Evolutionary conservation across 2,113 vertebrate species (phyloP).

Genomic region (Trochalopteron elliotii): DNA sequence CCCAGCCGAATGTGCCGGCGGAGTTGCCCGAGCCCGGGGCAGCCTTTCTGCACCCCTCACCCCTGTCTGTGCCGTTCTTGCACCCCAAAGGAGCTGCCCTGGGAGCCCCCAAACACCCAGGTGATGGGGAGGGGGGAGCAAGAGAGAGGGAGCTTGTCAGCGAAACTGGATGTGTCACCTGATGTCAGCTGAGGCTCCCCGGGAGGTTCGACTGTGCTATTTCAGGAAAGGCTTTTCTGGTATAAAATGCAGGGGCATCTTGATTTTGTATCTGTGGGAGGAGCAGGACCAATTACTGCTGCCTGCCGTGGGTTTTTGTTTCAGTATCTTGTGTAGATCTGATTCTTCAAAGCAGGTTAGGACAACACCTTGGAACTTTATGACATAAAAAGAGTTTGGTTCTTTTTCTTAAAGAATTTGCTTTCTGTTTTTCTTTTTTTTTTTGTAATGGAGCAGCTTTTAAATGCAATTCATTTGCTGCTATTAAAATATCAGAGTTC

Average conservation of each 20-base stretch:
- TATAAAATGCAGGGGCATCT: background rate
- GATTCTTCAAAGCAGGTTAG: background rate
- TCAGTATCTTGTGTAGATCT: background rate
- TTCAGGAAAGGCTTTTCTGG: background rate
- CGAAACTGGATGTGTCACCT: background rate
- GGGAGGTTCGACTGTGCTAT: background rate
- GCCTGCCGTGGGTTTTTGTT: background rate
- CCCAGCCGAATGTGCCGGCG: background rate
- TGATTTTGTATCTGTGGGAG: background rate
- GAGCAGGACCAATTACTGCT: background rate
- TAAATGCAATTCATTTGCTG: background rate
- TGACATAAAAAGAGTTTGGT: background rate
- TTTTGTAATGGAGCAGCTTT: background rate
- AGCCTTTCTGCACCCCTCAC: accelerated
- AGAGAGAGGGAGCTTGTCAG: background rate
- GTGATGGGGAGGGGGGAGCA: background rate
- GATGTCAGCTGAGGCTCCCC: background rate
- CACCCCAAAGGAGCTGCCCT: background rate
- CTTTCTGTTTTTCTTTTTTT: background rate
- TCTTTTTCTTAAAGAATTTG: background rate
- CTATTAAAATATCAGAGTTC: background rate
- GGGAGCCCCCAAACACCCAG: background rate
- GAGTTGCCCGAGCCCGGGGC: background rate
- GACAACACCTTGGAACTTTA: accelerated
- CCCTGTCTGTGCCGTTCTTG: background rate